Percentiles rank a stretch among this genome's conserved stretches.
phyloP scores from a whole-genome alignment of 2,113 vertebrate genomes.

The Equus przewalskii region DNA sequence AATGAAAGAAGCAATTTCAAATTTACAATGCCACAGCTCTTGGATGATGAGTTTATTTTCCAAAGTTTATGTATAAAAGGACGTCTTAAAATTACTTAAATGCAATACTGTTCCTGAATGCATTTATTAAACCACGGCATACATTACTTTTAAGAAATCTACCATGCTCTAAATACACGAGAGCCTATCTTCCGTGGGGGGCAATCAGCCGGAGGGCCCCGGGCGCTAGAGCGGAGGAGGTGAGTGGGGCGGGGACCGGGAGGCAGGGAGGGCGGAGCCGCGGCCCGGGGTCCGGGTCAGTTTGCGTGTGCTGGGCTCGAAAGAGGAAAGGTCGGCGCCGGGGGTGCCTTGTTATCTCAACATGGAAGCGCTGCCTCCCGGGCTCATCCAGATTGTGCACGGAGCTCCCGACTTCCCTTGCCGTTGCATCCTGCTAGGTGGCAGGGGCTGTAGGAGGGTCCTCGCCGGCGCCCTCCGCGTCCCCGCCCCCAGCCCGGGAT shows the following conservation, averaged over 20 bases:
- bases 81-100: not conserved
- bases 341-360: not conserved
- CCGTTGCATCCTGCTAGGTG: not conserved
- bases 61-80: not conserved
- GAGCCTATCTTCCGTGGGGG: not conserved
- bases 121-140: not conserved
- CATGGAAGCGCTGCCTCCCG: not conserved
- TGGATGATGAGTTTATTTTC: not conserved
- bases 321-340: not conserved
- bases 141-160: not conserved
- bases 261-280: not conserved
- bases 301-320: not conserved
- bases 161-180: not conserved
- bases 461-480: not conserved
- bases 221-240: accelerated
- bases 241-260: not conserved
- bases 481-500: not conserved
- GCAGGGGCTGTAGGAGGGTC: not conserved
- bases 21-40: not conserved
- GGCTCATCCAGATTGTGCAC: not conserved
- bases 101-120: not conserved
- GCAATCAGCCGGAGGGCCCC: not conserved
- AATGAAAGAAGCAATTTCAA: not conserved
- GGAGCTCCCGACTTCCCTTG: not conserved
- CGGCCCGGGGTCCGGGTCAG: not conserved